phyloP scores from a whole-genome alignment of 2,797 vertebrate genomes.

The Megaceryle alcyon region DNA sequence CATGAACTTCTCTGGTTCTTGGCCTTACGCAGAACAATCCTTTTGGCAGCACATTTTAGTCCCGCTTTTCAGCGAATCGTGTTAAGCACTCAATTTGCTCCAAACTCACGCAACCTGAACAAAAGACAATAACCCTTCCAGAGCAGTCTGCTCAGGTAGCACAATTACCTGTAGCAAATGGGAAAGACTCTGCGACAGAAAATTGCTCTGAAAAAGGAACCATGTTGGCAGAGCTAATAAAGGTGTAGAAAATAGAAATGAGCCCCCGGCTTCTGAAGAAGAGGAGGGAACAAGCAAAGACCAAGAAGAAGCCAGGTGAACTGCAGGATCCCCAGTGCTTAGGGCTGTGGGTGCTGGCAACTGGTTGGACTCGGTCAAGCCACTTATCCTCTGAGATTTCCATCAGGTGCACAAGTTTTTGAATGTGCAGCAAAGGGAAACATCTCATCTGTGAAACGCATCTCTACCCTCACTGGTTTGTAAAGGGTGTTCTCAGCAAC shows the following conservation, averaged over 20 bases:
- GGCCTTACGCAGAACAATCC: not conserved
- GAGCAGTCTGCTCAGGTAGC: not conserved
- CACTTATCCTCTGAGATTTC: not conserved
- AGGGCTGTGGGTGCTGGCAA: not conserved
- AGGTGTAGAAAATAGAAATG: not conserved
- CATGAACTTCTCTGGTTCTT: not conserved
- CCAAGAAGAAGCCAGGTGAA: not conserved
- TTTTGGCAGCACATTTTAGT: not conserved
- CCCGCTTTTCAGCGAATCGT: not conserved
- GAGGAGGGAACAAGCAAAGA: not conserved
- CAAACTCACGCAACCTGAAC: not conserved
- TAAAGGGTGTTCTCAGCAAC: not conserved
- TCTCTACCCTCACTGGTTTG: not conserved
- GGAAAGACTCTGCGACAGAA: not conserved
- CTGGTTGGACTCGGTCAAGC: not conserved
- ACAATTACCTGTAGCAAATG: not conserved
- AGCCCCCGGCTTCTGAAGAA: not conserved
- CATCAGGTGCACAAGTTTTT: rapidly evolving
- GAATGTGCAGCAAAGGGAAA: not conserved
- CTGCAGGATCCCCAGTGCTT: not conserved
- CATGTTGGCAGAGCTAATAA: not conserved
- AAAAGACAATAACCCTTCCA: not conserved
- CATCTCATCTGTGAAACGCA: not conserved
- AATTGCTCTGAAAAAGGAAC: not conserved
- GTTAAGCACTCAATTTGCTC: not conserved